These are phyloP conservation scores for Lottia scabra DNA, from an alignment of 2,888 invertebrate species.

Conservation along the genomic window DNA sequence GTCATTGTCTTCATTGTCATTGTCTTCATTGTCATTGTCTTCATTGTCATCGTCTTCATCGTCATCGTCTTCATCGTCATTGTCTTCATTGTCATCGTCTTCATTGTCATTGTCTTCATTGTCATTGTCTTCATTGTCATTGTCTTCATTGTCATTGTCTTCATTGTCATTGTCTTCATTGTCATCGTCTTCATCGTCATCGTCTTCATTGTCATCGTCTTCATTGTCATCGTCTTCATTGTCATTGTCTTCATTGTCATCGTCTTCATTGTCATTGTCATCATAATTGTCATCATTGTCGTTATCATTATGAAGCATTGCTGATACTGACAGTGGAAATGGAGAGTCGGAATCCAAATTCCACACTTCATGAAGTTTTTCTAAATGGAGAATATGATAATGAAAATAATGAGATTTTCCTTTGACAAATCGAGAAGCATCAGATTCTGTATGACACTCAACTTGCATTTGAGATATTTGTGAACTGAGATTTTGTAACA, in stretches of 20 bases:
- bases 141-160: not conserved
- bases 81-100: not conserved
- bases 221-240: not conserved
- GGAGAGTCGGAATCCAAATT: not conserved
- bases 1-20: not conserved
- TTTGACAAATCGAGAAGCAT: not conserved
- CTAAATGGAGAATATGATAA: not conserved
- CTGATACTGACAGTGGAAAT: no score
- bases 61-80: not conserved
- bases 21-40: not conserved
- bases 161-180: not conserved
- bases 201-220: not conserved
- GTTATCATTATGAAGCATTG: no score
- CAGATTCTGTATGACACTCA: not conserved
- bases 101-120: no score
- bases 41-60: not conserved
- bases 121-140: no score
- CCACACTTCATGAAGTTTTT: not conserved
- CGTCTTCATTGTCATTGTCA: no score
- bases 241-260: no score
- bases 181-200: not conserved
- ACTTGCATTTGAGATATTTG: not conserved
- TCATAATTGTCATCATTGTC: no score
- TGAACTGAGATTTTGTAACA: not conserved
- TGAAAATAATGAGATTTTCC: not conserved